These are phyloP conservation scores for Onychomys arenicola DNA, from an alignment of 2,797 vertebrate genomes.

Conservation along the genomic window DNA sequence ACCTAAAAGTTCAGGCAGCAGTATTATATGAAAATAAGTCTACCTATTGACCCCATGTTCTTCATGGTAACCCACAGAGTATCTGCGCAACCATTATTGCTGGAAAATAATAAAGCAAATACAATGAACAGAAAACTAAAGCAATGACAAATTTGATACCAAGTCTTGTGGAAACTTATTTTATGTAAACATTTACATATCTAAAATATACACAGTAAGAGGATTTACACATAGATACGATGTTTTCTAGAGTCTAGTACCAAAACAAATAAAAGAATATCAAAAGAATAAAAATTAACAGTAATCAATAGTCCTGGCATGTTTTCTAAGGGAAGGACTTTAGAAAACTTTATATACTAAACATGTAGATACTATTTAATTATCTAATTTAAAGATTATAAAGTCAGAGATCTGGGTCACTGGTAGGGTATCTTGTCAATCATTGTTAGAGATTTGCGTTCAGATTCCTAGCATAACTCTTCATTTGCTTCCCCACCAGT, in stretches of 20 bases:
- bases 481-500: not conserved
- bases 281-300: not conserved
- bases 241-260: not conserved
- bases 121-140: not conserved
- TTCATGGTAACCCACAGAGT: not conserved
- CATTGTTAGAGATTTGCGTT: not conserved
- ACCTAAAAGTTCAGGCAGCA: not conserved
- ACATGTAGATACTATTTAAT: not conserved
- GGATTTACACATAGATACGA: not conserved
- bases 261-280: not conserved
- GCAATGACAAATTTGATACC: not conserved
- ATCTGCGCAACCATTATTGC: not conserved
- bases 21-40: not conserved
- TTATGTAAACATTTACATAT: not conserved
- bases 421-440: not conserved
- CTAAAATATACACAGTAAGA: not conserved
- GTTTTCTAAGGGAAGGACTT: not conserved
- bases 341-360: not conserved
- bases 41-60: not conserved
- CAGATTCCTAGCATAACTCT: not conserved
- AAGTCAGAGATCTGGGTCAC: not conserved
- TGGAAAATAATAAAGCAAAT: not conserved
- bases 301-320: not conserved
- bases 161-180: not conserved
- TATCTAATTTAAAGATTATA: not conserved